Base-by-base conservation (phyloP, 2,113 vertebrate genomes). In the Lagopus leucura region DNA sequence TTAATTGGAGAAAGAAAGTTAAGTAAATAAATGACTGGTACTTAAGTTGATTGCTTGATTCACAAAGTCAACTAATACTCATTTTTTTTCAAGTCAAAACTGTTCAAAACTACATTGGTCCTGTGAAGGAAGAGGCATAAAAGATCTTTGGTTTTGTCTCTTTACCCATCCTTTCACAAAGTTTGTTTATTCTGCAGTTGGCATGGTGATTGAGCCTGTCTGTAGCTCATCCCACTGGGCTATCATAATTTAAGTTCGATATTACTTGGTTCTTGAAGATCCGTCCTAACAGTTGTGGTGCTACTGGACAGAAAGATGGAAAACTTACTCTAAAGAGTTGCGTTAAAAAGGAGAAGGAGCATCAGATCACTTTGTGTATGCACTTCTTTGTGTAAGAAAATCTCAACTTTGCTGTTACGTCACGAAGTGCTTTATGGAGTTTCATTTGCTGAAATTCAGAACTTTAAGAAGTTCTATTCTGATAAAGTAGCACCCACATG, bases 231-330 rank as follows among this genome's bases (percentile, higher is more conserved):
- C 8, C 52, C 16, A 10, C 6, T 66, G 57, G 32, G 21, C 4
- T 18, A 13, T 47, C 8, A 1, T n/a, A 36, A 65, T 36, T 27
- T 38, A 60, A 73, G 11, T 72, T 60, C 36, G 24, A 27, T 52
- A 18, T 2, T 81, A 11, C 15, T 82, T 61, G 24, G 38, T 85
- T 45, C 27, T 60, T 77, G 79, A 81, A 67, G 48, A 48, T 34
- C 19, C 2, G 0, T 50, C 3, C 69, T 50, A 55, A 32, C 32
- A 43, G 18, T 30, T 22, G 9, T 45, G 40, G 18, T 36, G 32
- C 40, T 61, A 52, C 24, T 34, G 28, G 50, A 43, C 34, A 82
- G 48, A 65, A 91, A 14, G 77, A 47, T 61, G 45, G 15, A 54
- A 69, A 85, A 34, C 32, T 85, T 20, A 21, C 18, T 85, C 30